phyloP scores from a whole-genome alignment of 2,888 invertebrate species.

The Brenthis hecate region DNA sequence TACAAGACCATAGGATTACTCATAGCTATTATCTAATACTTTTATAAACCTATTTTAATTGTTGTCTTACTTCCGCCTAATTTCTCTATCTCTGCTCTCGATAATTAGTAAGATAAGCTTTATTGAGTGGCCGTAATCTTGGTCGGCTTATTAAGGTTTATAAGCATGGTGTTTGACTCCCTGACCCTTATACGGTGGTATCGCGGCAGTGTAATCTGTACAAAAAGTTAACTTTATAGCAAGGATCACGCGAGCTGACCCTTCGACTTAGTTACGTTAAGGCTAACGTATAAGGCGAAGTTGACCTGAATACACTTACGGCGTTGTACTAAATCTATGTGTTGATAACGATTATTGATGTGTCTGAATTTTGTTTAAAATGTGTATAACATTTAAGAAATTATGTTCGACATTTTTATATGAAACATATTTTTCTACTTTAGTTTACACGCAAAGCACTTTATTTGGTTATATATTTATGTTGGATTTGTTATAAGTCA shows the following conservation, averaged over 20 bases:
- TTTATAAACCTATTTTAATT: constrained; percentile 27
- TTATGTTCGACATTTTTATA: not conserved
- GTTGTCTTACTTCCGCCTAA: constrained; percentile 35
- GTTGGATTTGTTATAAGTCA: too few relatives aligned
- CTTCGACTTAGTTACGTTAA: constrained; percentile 60
- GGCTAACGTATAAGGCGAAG: constrained; percentile 36
- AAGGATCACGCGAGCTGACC: constrained; percentile 75
- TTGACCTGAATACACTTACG: constrained; percentile 38
- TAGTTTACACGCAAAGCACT: too few relatives aligned
- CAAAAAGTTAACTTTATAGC: constrained; percentile 73
- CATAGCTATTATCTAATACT: constrained; percentile 1
- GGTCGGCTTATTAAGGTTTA: constrained; percentile 69
- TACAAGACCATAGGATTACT: not conserved
- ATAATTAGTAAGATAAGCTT: constrained; percentile 58
- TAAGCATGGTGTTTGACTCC: constrained; percentile 69
- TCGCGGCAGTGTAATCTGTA: constrained; percentile 65
- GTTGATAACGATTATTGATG: constrained; percentile 37
- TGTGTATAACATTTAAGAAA: constrained; percentile 3
- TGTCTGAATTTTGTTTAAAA: constrained; percentile 31
- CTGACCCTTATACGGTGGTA: constrained; percentile 68
- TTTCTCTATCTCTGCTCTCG: constrained; percentile 37
- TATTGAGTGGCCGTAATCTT: constrained; percentile 53
- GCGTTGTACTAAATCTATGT: constrained; percentile 35
- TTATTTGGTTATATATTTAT: too few relatives aligned
- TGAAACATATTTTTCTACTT: not conserved